Evolutionary conservation across 92 coral and sea anemone genomes (phyloP), one percentile per base, ranked within the genome.

Genomic region (Parazoanthus swiftii): DNA sequence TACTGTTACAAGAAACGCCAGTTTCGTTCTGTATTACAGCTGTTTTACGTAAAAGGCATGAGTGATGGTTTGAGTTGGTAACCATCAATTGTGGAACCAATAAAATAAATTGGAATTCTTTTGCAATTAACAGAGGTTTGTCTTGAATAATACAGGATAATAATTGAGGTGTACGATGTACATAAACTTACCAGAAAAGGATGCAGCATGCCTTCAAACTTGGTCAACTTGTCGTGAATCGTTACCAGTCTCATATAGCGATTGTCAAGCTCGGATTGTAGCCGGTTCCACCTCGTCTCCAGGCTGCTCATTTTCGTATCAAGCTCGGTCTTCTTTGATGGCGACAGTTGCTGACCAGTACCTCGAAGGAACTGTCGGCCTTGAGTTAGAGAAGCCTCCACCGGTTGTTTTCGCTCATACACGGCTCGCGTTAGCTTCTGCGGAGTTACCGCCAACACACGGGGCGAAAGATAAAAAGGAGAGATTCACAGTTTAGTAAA

Each of bases 221-320:
- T 91, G 10, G 98, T 93, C 87, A 97, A 82, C 88, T 97, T 97
- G 85, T 97, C 99, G 85, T 97, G 99, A 50, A 97, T 97, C 86
- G 92, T 86, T 59, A 97, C 99, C 86, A 97, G 92, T 88, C 98
- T 94, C 94, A 95, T 95, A 89, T 97, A 97, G 48, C 98, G 97
- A 81, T 97, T 97, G 91, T 97, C 99, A 35, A 96, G 98, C 89
- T 97, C 99, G 83, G 94, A 93, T 74, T 97, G 99, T 33, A 97
- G 96, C 77, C 97, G 90, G 86, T 91, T 96, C 99, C 99, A 97
- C 79, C 97, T 91, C 77, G 95, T 92, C 81, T 97, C 99, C 82
- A 97, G 80, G 59, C 95, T 97, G 67, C 95, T 96, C 99, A 97
- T 95, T 92, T 97, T 97, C 80, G 97, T 77, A 91, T 95, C 99